These are phyloP conservation scores for Pempheris klunzingeri DNA, from an alignment of 2,797 vertebrate species.

Conservation along the genomic window DNA sequence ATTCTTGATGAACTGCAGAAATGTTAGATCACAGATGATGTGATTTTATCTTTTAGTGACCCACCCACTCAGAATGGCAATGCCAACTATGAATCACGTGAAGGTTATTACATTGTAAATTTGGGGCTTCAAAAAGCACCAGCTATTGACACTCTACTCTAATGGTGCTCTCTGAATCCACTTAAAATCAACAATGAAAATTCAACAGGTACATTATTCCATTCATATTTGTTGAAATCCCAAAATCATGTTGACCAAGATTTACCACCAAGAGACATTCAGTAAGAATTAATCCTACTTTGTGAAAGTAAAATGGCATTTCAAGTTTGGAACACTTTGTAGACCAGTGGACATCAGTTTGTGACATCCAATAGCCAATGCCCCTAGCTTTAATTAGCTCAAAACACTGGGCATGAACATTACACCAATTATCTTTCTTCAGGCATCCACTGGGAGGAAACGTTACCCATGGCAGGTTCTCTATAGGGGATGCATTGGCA, in stretches of 20 bases:
- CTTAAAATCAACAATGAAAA: background rate
- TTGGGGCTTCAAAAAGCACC: background rate
- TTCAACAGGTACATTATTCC: background rate
- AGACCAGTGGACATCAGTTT: conserved; percentile 57
- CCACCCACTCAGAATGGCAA: background rate
- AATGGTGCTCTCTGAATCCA: background rate
- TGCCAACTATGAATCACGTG: conserved; percentile 5
- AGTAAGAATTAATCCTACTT: background rate
- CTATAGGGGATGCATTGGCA: conserved; percentile 78
- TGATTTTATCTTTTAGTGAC: background rate
- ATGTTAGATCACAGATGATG: background rate
- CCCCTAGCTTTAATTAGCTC: conserved; percentile 78
- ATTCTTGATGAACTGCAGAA: conserved; percentile 4
- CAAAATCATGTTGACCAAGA: background rate
- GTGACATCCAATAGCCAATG: conserved; percentile 66
- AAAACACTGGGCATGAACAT: conserved; percentile 73
- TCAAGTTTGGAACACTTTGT: conserved; percentile 38
- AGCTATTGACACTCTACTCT: background rate
- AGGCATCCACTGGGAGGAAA: conserved; percentile 72
- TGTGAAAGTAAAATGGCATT: background rate
- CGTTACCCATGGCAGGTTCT: conserved; percentile 74
- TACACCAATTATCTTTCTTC: conserved; percentile 80
- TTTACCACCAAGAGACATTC: background rate
- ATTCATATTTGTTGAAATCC: background rate
- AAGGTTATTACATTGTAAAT: conserved; percentile 12